A percentile compares a stretch with the other conserved stretches of the same genome.
These are phyloP conservation scores for Bugulina stolonifera DNA, from an alignment of 2,888 invertebrate genomes.

Conservation along the genomic window DNA sequence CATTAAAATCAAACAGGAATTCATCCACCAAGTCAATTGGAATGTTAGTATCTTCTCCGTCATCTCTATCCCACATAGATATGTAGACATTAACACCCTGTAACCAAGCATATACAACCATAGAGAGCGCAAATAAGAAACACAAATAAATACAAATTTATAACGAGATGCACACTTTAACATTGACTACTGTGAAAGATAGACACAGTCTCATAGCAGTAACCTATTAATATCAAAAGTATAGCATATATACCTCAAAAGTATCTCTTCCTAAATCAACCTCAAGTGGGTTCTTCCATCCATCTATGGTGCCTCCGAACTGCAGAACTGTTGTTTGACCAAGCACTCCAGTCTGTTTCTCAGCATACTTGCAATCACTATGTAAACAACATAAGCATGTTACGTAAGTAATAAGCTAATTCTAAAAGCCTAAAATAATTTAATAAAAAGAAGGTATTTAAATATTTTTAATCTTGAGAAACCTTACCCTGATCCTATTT, in stretches of 20 bases:
- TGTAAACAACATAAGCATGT: too few species aligned
- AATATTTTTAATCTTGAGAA: too few species aligned
- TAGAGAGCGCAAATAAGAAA: too few species aligned
- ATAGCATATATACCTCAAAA: background rate
- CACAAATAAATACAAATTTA: too few species aligned
- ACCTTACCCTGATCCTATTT: background rate
- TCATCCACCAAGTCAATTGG: constrained; percentile 20
- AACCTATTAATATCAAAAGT: background rate
- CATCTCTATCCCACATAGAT: constrained; percentile 11
- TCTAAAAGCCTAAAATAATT: too few species aligned
- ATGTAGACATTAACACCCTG: constrained; percentile 24
- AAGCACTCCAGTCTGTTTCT: background rate
- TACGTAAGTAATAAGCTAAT: too few species aligned
- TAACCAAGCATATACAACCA: too few species aligned
- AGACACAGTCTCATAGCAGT: background rate
- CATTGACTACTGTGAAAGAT: too few species aligned
- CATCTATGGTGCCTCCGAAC: background rate
- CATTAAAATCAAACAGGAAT: constrained; percentile 1
- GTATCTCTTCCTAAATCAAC: background rate
- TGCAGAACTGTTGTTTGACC: constrained; percentile 3
- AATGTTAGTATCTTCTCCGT: background rate
- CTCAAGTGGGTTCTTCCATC: background rate
- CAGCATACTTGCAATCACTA: background rate
- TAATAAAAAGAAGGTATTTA: too few species aligned
- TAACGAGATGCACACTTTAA: too few species aligned